Evolutionary conservation across 2,888 invertebrate species (phyloP).

Genomic region (Prosapia bicincta): DNA sequence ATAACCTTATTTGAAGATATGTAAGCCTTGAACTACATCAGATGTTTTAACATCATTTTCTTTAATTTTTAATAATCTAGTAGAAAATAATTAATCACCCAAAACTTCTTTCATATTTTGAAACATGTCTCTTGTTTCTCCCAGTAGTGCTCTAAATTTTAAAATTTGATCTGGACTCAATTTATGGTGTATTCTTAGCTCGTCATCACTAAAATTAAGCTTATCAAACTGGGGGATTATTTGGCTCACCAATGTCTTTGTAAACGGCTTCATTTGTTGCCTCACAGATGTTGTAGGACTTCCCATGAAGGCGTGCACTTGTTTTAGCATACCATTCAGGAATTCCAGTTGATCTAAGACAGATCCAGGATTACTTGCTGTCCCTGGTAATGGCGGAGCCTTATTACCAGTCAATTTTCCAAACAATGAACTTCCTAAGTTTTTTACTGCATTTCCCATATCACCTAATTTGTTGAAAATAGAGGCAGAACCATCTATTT

Average conservation of each 20-base stretch:
- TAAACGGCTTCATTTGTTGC: conserved; percentile 11
- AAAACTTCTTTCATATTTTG: neutral
- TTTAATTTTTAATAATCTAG: too few species aligned
- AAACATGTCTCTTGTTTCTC: conserved; percentile 4
- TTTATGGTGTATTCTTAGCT: conserved; percentile 4
- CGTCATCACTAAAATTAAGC: conserved; percentile 13
- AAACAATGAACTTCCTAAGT: conserved; percentile 9
- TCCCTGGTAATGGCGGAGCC: neutral
- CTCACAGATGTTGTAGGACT: conserved; percentile 2
- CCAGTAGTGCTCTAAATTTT: conserved; percentile 9
- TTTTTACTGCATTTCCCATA: conserved; percentile 11
- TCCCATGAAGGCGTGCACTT: neutral
- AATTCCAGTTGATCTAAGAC: conserved; percentile 12
- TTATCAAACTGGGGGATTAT: conserved; percentile 16
- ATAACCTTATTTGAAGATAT: too few species aligned
- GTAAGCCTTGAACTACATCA: too few species aligned
- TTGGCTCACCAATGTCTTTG: conserved; percentile 9
- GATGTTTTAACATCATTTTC: too few species aligned
- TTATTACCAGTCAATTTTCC: conserved; percentile 8
- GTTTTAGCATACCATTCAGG: conserved; percentile 17
- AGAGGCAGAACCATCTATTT: neutral
- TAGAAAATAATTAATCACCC: too few species aligned
- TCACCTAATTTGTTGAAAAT: conserved; percentile 9
- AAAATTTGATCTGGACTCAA: conserved; percentile 12
- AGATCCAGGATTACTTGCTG: neutral